Evolutionary conservation across 2,113 vertebrate genomes (phyloP).

Genomic region (Rhodinocichla rosea): DNA sequence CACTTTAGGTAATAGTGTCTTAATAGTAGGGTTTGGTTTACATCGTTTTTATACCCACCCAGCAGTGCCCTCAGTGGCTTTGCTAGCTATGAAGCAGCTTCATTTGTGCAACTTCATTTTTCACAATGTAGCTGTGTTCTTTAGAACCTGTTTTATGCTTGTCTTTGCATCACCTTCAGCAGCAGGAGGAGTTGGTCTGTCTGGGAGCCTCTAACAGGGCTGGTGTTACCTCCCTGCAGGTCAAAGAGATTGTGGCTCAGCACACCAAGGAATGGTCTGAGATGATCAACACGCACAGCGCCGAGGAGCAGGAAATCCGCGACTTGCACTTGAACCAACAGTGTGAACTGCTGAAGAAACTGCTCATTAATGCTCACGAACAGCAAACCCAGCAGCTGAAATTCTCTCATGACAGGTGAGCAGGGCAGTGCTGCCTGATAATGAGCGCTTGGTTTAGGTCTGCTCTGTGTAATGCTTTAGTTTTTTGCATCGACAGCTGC

Average conservation of each 20-base stretch:
- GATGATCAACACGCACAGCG: conserved; percentile 89
- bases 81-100: not conserved
- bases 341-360: conserved; percentile 90
- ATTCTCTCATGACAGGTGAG: conserved; percentile 92
- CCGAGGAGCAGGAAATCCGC: conserved; percentile 89
- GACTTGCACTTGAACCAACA: conserved; percentile 92
- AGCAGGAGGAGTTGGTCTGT: not conserved
- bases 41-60: not conserved
- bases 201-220: not conserved
- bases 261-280: conserved; percentile 99
- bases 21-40: not conserved
- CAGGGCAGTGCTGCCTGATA: not conserved
- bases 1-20: not conserved
- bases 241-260: conserved; percentile 94
- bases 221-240: conserved; percentile 64
- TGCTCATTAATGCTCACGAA: conserved; percentile 86
- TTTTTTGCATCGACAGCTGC: not conserved
- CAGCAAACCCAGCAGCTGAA: conserved; percentile 94
- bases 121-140: not conserved
- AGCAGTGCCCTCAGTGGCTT: not conserved
- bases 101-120: not conserved
- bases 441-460: not conserved
- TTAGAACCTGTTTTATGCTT: not conserved
- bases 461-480: not conserved
- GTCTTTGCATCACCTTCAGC: not conserved